Conservation (phyloP, 2,888 invertebrate genomes). For the Erynnis tages region DNA sequence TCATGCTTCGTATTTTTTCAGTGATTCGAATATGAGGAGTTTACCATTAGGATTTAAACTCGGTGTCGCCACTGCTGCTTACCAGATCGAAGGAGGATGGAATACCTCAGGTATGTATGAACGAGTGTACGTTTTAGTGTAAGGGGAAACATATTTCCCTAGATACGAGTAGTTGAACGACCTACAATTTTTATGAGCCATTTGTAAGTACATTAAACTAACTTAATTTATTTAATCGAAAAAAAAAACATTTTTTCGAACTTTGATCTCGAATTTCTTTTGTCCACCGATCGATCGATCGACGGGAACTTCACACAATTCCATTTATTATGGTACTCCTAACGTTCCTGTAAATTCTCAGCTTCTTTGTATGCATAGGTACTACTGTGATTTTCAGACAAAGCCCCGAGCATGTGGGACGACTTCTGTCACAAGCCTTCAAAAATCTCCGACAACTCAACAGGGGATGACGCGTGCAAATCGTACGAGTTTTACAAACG, state of each 20-base stretch:
- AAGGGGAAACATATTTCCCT: not conserved
- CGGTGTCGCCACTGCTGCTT: constrained; percentile 56
- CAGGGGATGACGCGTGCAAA: constrained; percentile 82
- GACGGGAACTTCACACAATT: too few species aligned
- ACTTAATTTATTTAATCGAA: too few species aligned
- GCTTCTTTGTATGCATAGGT: not conserved
- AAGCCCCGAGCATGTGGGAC: constrained; percentile 84
- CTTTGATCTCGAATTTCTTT: too few species aligned
- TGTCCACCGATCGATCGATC: too few species aligned
- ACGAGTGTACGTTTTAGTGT: too few species aligned
- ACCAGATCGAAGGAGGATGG: constrained; percentile 59
- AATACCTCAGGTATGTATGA: constrained; percentile 48
- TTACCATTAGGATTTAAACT: constrained; percentile 48
- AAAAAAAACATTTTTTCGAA: too few species aligned
- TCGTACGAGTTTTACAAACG: constrained; percentile 82
- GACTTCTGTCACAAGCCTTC: constrained; percentile 71
- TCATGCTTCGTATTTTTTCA: too few species aligned
- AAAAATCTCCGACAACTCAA: constrained; percentile 73
- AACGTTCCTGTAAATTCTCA: too few species aligned
- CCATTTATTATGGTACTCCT: too few species aligned
- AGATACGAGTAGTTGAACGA: too few species aligned
- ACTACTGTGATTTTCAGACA: constrained; percentile 60
- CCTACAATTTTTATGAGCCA: not conserved
- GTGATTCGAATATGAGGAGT: constrained; percentile 40
- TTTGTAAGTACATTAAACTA: too few species aligned